These are phyloP conservation scores for Delphinapterus leucas DNA, from an alignment of 2,113 vertebrate species.

Conservation along the genomic window DNA sequence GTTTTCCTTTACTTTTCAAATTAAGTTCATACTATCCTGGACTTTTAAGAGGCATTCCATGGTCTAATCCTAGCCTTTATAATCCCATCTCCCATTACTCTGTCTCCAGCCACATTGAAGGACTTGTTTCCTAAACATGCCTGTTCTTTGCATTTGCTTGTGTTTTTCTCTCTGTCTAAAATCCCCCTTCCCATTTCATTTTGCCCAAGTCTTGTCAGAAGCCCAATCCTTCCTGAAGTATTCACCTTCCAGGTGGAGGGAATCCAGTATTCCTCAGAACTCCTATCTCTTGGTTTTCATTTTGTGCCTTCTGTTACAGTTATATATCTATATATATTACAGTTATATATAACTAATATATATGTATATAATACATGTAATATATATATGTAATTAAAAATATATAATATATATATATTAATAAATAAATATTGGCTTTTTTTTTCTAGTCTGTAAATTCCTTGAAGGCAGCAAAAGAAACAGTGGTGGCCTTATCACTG, in stretches of 20 bases:
- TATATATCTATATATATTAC: not conserved
- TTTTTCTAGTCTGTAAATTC: not conserved
- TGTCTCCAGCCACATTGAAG: not conserved
- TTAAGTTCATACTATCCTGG: not conserved
- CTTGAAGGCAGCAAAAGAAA: not conserved
- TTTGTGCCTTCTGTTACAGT: not conserved
- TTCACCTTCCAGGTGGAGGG: not conserved
- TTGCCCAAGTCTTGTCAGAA: not conserved
- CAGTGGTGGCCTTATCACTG: not conserved
- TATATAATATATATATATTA: not conserved
- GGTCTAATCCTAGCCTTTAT: not conserved
- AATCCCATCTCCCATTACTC: not conserved
- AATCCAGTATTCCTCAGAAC: not conserved
- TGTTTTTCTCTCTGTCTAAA: not conserved
- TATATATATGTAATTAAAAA: no score
- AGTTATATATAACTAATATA: no score
- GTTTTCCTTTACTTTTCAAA: conserved; percentile 30
- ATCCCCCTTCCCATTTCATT: not conserved
- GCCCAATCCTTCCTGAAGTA: not conserved
- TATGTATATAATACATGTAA: no score
- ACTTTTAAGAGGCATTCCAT: not conserved
- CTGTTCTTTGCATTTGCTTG: not conserved
- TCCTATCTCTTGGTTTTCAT: not conserved
- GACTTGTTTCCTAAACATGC: not conserved
- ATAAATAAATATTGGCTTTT: not conserved